Evolutionary conservation across 2,888 invertebrate species (phyloP).

Genomic region (Tillus elongatus): DNA sequence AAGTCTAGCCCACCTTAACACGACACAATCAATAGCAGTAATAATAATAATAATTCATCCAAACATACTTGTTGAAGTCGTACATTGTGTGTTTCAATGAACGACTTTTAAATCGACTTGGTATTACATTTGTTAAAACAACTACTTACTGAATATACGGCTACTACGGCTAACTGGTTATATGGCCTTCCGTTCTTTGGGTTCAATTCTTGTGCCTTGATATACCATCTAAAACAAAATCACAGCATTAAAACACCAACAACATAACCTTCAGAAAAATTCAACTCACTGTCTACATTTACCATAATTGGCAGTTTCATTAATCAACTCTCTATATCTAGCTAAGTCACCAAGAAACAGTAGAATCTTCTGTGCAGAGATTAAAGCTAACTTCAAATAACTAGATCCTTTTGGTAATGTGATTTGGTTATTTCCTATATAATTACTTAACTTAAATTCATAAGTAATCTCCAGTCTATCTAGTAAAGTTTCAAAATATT

Average conservation of each 20-base stretch:
- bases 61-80: no score
- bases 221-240: conserved; percentile 61
- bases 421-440: conserved; percentile 50
- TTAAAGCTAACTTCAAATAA: conserved; percentile 64
- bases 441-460: conserved; percentile 60
- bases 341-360: conserved; percentile 88
- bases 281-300: conserved; percentile 59
- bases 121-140: no score
- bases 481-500: conserved; percentile 69
- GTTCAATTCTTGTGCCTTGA: conserved; percentile 86
- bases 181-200: conserved; percentile 93
- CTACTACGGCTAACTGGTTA: conserved; percentile 86
- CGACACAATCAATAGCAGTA: no score
- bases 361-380: conserved; percentile 79
- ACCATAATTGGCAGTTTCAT: conserved; percentile 72
- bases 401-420: conserved; percentile 55
- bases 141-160: conserved; percentile 64
- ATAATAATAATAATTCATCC: no score
- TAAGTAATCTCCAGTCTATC: conserved; percentile 65
- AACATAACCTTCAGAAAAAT: background rate
- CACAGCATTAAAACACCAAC: no score
- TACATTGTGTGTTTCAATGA: no score
- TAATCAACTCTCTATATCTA: conserved; percentile 79
- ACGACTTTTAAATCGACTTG: no score
- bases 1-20: no score